Conservation (phyloP, 2,888 invertebrate genomes). For the Hypomecis punctinalis region DNA sequence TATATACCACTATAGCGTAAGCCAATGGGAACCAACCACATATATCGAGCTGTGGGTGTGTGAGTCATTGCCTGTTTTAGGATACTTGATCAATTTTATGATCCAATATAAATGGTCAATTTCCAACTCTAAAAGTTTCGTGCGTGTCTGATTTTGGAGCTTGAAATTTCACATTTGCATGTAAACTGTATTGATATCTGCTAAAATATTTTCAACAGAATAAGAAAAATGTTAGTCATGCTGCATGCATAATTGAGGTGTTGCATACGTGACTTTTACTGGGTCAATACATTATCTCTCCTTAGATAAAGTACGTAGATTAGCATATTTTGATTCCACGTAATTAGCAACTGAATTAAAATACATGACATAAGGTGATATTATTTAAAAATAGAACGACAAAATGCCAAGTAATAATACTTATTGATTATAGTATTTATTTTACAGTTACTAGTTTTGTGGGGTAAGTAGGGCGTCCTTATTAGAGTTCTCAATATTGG, state of each 20-base stretch:
- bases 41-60: constrained; percentile 10
- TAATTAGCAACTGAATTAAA: background rate
- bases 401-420: too few species aligned
- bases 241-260: constrained; percentile 1
- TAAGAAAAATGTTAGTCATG: constrained; percentile 7
- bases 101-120: constrained; percentile 31
- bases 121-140: constrained; percentile 6
- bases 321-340: background rate
- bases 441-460: background rate
- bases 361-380: too few species aligned
- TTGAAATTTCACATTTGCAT: constrained; percentile 6
- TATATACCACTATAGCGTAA: background rate
- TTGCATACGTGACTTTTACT: constrained; percentile 24
- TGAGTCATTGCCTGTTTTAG: constrained; percentile 41
- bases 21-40: constrained; percentile 47
- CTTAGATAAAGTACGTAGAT: constrained; percentile 2
- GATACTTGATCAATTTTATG: constrained; percentile 27
- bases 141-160: constrained; percentile 9
- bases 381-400: too few species aligned
- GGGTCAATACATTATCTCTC: constrained; percentile 10
- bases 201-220: background rate
- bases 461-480: background rate
- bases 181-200: background rate
- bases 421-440: too few species aligned
- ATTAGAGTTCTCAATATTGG: background rate